Evolutionary conservation across 2,113 vertebrate species (phyloP), one percentile per base, ranked within the genome.

Genomic region (Cyrtonyx montezumae): DNA sequence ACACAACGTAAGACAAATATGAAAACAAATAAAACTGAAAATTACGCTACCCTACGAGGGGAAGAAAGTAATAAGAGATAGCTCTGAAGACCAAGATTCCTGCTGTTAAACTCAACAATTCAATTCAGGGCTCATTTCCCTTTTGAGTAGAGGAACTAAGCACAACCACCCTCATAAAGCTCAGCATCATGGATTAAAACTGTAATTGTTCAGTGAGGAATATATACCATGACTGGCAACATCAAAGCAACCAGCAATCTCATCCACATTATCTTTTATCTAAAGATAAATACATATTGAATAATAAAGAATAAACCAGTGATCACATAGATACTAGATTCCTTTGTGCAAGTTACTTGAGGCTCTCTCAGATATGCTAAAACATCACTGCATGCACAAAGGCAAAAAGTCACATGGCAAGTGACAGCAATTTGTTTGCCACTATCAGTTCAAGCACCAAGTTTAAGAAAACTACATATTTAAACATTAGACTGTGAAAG

Each of bases 31-130:
- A 80, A 25, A 74, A 77, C 18, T 20, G 23, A 91, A 32, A 58
- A 84, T 8, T 0, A 73, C 43, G 12, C 26, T 42, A 30, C 13
- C 6, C 10, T 69, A 6, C 0, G 8, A 19, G 20, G 8, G 1
- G 3, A 4, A 40, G 11, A 40, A 40, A 40, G 13, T 12, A 40
- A 40, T 12, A 12, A 40, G 40, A 40, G 40, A 40, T 11, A 40
- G 10, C 40, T 40, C 40, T 40, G 40, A 40, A 40, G 40, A 40
- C 40, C 40, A 40, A 40, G 40, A 40, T 13, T 40, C 40, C 40
- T 40, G 40, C 40, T 40, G 40, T 40, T 40, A 53, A 75, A 71
- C 18, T 20, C 5, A 79, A 37, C 26, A 82, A 40, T 28, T 37
- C 28, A 13, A 9, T 22, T 37, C 25, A 18, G 63, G 55, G 45